Conservation (phyloP, 1,140 invertebrate genomes). For the Brachionus rubens region DNA sequence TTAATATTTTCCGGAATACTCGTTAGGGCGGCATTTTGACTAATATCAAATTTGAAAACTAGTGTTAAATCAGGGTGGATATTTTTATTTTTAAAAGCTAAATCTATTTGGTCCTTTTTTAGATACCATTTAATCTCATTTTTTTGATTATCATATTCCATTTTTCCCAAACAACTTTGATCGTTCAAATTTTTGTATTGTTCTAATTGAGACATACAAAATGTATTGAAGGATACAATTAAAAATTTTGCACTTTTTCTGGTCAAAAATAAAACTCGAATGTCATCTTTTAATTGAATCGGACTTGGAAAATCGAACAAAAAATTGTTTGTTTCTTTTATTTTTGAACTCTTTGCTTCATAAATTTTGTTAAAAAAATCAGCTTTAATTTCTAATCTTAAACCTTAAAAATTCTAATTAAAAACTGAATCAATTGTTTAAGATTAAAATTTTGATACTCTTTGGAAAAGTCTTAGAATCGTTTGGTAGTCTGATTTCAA, state of each 20-base stretch:
- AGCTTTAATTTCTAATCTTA: not conserved
- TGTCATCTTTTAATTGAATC: not conserved
- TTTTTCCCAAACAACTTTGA: not conserved
- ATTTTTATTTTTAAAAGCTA: constrained; percentile 41
- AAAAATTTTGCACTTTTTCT: constrained; percentile 4
- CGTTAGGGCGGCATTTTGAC: not conserved
- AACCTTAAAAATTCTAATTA: not conserved
- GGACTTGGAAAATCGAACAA: not conserved
- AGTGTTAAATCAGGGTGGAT: not conserved
- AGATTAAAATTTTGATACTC: not conserved
- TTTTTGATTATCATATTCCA: not conserved
- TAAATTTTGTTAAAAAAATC: not conserved
- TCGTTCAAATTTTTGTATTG: not conserved
- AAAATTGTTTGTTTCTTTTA: not conserved
- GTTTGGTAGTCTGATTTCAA: constrained; percentile 3
- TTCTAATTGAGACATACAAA: constrained; percentile 4
- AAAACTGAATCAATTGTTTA: not conserved
- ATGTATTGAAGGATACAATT: constrained; percentile 33
- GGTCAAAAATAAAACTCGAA: constrained; percentile 12
- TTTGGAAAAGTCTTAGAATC: constrained; percentile 19
- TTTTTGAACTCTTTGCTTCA: not conserved
- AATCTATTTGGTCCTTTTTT: constrained; percentile 24
- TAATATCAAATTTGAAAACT: not conserved
- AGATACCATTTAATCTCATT: not conserved
- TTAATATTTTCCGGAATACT: not conserved